phyloP scores from a whole-genome alignment of 1,140 invertebrate genomes.

The Sitophilus oryzae region DNA sequence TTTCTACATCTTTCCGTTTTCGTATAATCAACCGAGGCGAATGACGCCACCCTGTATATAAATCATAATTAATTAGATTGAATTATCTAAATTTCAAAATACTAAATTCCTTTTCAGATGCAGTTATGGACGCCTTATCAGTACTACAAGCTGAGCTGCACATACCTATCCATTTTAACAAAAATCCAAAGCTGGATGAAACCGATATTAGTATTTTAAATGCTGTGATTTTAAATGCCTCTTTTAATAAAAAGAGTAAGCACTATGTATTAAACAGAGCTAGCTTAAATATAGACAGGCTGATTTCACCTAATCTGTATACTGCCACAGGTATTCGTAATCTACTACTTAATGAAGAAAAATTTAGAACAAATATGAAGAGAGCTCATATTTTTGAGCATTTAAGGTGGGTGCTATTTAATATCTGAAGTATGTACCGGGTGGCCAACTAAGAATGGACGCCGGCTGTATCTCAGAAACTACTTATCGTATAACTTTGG shows the following conservation, averaged over 20 bases:
- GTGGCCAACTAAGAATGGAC: no score
- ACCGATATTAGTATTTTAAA: background rate
- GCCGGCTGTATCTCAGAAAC: no score
- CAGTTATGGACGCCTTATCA: slow-evolving; percentile 11
- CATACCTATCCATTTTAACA: slow-evolving; percentile 22
- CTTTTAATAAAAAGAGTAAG: background rate
- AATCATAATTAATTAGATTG: background rate
- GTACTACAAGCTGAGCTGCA: slow-evolving; percentile 23
- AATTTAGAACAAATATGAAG: no score
- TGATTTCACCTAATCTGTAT: slow-evolving; percentile 30
- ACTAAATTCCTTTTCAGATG: slow-evolving; percentile 3
- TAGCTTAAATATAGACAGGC: background rate
- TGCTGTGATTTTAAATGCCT: background rate
- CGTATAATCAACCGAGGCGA: no score
- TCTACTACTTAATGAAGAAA: slow-evolving; percentile 28
- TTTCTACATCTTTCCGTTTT: no score
- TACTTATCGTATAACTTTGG: no score
- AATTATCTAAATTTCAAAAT: background rate
- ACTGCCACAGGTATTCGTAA: slow-evolving; percentile 29
- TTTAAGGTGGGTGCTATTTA: no score
- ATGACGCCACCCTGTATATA: background rate
- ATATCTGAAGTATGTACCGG: no score
- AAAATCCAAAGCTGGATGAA: slow-evolving; percentile 8
- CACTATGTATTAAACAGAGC: background rate
- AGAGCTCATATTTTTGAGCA: no score